Percentiles rank a stretch among this genome's conserved stretches.
phyloP scores from a whole-genome alignment of 2,888 invertebrate genomes.

The Monopis laevigella region DNA sequence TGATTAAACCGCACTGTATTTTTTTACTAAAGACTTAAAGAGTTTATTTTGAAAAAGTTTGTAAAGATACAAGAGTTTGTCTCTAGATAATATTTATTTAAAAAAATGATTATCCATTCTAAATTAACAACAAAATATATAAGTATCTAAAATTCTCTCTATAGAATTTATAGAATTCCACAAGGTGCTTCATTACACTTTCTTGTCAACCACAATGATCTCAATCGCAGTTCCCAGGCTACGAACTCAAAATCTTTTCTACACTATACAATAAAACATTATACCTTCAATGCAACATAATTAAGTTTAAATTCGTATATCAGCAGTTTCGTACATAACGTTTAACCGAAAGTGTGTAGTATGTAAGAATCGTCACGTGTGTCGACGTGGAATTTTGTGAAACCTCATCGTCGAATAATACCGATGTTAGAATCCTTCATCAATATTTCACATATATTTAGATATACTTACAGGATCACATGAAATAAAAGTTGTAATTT shows the following conservation, averaged over 20 bases:
- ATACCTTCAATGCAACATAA: background rate
- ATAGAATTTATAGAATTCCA: too few species aligned
- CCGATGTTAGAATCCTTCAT: constrained; percentile 7
- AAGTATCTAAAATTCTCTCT: too few species aligned
- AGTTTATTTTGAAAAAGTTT: too few species aligned
- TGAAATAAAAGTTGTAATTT: too few species aligned
- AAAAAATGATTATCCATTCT: too few species aligned
- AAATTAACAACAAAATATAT: too few species aligned
- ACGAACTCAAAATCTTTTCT: background rate
- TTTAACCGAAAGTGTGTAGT: background rate
- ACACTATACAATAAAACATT: background rate
- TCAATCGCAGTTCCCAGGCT: background rate
- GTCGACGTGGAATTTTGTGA: background rate
- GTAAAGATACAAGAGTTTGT: too few species aligned
- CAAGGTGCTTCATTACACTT: constrained; percentile 1
- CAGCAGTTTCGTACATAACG: too few species aligned
- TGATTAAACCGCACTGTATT: background rate
- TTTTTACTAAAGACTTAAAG: too few species aligned
- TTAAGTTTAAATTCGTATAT: too few species aligned
- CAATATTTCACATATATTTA: constrained; percentile 3
- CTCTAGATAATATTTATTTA: too few species aligned
- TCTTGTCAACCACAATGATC: background rate
- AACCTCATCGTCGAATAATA: background rate
- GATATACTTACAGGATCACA: too few species aligned
- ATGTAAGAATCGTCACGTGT: constrained; percentile 8